Conservation (phyloP, 2,888 invertebrate species). For the Xanthia icteritia region DNA sequence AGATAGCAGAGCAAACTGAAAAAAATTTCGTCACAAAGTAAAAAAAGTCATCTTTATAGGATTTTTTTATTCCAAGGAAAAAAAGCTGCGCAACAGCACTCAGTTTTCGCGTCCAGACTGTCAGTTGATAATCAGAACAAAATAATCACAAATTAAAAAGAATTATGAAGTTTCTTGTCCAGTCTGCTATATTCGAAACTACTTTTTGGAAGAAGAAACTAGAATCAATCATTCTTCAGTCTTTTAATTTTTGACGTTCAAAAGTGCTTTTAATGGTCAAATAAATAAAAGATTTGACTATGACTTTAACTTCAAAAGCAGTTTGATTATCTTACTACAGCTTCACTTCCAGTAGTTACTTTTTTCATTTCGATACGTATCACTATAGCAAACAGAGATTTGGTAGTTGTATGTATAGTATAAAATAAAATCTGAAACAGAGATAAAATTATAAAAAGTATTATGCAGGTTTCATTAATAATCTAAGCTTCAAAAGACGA, state of each 20-base stretch:
- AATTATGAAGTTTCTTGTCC: neutral
- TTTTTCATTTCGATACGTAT: conserved; percentile 31
- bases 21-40: neutral
- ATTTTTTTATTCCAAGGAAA: neutral
- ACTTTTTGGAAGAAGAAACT: neutral
- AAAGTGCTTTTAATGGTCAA: neutral
- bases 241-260: neutral
- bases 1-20: conserved; percentile 13
- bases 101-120: too few species aligned
- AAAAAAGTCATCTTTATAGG: neutral
- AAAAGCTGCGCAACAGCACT: too few species aligned
- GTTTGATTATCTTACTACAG: conserved; percentile 4
- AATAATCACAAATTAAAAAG: neutral
- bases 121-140: too few species aligned
- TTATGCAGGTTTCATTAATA: too few species aligned
- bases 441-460: too few species aligned
- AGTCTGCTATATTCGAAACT: neutral
- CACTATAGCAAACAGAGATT: conserved; percentile 10
- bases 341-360: conserved; percentile 21
- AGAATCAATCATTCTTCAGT: neutral
- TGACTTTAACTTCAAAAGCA: neutral
- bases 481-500: too few species aligned
- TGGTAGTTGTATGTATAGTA: conserved; percentile 12
- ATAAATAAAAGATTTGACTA: neutral
- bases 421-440: conserved; percentile 34